Base-by-base conservation (phyloP, 1,140 invertebrate species). In the Cepaea nemoralis region DNA sequence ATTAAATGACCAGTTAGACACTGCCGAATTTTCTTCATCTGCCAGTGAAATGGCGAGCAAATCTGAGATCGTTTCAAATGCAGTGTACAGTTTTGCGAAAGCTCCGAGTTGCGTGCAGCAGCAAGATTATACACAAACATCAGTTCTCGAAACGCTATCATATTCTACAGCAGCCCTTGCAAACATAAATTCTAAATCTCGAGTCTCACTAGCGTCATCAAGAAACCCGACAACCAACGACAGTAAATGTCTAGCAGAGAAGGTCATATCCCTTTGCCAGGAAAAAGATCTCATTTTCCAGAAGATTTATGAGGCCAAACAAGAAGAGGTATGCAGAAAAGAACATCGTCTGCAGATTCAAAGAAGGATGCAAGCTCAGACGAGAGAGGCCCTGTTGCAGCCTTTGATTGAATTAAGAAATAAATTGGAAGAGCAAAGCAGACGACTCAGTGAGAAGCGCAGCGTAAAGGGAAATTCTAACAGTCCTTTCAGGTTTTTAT, bases 261-360 rank as follows among this genome's bases (percentile, higher is more conserved):
- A 42, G 14, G 55, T 77, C 2, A 77, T 66, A 2, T 39, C 55
- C 1, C 55, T 77, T 35, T n/a, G 75, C 14, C 75, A 40, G 1
- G 75, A 63, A 33, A 77, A 66, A 33, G 55, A 77, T 14, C 1
- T 39, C 1, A 35, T 77, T 0, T 77, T 55, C 31, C 48, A 24
- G 55, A 77, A 77, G 31, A 59, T 77, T 19, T 55, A 66, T 31
- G 75, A 59, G 19, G 75, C 75, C 1, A 50, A 77, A 27, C 10
- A 63, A 22, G 37, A 59, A 12, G 75, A 77, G 19, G 16, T 37
- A 33, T 16, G 31, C 35, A 6, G 75, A 35, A 22, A 75, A 33
- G 16, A 48, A 12, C 40, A 75, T 42, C 39, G 40, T 3, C 1
- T 5, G 31, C 3, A 75, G 31, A 37, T 50, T 12, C 48, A 66